phyloP scores from a whole-genome alignment of 2,888 invertebrate species.

The Nebria salina region DNA sequence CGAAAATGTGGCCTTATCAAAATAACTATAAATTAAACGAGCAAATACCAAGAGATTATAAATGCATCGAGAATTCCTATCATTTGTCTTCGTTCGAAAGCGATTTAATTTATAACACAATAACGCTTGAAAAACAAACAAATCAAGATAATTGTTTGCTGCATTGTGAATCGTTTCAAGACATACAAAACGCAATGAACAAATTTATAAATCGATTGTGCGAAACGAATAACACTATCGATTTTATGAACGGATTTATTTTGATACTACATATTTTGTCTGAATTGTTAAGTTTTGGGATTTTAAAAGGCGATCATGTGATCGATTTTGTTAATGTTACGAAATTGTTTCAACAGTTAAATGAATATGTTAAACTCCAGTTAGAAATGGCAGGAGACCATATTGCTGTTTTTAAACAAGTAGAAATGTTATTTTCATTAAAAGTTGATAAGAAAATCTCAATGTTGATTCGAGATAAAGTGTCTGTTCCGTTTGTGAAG shows the following conservation, averaged over 20 bases:
- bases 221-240: neutral
- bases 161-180: conserved; percentile 24
- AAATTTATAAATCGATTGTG: conserved; percentile 22
- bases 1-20: conserved; percentile 55
- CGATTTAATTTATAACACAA: conserved; percentile 42
- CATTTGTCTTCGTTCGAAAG: conserved; percentile 54
- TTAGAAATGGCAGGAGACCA: conserved; percentile 25
- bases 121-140: conserved; percentile 31
- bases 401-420: conserved; percentile 42
- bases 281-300: conserved; percentile 46
- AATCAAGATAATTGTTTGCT: conserved; percentile 29
- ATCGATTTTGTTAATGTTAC: conserved; percentile 27
- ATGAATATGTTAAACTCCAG: conserved; percentile 14
- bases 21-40: conserved; percentile 6
- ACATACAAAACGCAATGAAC: conserved; percentile 13
- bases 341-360: conserved; percentile 25
- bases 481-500: conserved; percentile 47
- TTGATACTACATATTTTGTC: conserved; percentile 49
- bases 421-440: conserved; percentile 47
- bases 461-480: conserved; percentile 36
- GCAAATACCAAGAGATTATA: conserved; percentile 21
- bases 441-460: conserved; percentile 41
- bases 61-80: conserved; percentile 55
- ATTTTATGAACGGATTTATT: conserved; percentile 48
- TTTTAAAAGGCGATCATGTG: conserved; percentile 46